Percentiles rank a stretch among this genome's conserved stretches.
These are phyloP conservation scores for Brachionus sp. DNA, from an alignment of 1,140 invertebrate species.

Conservation along the genomic window DNA sequence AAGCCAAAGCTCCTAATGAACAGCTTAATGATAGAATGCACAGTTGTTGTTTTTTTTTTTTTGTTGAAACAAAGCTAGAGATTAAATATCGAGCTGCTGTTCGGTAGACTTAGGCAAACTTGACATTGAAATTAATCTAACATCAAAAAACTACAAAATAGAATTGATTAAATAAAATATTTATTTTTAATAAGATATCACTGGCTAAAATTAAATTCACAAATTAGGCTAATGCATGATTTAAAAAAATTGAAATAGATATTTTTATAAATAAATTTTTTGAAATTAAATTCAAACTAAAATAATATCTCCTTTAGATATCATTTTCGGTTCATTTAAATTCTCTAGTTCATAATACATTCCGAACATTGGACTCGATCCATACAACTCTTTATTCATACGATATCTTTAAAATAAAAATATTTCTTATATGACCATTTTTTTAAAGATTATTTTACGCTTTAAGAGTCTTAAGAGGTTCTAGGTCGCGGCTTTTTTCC, in stretches of 20 bases:
- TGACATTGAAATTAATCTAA: slow-evolving; percentile 41
- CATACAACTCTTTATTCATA: neutral
- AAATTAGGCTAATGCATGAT: neutral
- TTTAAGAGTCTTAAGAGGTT: slow-evolving; percentile 54
- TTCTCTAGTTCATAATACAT: slow-evolving; percentile 33
- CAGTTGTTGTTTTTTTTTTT: neutral
- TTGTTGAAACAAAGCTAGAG: neutral
- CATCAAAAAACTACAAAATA: neutral
- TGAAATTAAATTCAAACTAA: neutral
- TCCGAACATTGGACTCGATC: slow-evolving; percentile 21
- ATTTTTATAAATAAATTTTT: neutral
- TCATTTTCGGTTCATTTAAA: neutral
- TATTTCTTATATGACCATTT: neutral
- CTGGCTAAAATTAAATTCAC: neutral
- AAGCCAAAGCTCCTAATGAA: neutral
- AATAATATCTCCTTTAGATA: neutral
- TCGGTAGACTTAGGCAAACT: slow-evolving; percentile 5
- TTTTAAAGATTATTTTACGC: slow-evolving; percentile 46
- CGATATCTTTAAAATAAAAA: slow-evolving; percentile 8
- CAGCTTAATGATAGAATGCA: neutral
- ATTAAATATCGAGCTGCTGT: neutral
- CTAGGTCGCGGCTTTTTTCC: slow-evolving; percentile 48
- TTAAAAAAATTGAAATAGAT: neutral
- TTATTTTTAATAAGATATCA: slow-evolving; percentile 18
- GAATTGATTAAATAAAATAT: neutral